These are phyloP conservation scores for Centroberyx gerrardi DNA, from an alignment of 2,797 vertebrate species.

Conservation along the genomic window DNA sequence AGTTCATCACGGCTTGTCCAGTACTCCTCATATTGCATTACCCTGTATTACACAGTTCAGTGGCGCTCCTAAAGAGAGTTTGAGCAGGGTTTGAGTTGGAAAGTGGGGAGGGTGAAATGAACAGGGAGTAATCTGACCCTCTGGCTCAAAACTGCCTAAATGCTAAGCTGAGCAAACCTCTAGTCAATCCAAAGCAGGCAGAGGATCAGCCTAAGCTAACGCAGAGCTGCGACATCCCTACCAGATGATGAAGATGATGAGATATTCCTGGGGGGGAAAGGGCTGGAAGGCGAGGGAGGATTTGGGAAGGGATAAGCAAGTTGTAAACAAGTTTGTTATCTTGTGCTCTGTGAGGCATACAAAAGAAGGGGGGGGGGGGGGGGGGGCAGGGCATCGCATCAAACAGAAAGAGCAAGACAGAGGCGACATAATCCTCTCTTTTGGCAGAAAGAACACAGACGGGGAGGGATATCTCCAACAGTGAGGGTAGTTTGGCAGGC, in stretches of 20 bases:
- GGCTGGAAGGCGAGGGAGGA: slow-evolving; percentile 6
- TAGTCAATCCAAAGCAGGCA: slow-evolving; percentile 40
- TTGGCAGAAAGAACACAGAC: slow-evolving; percentile 27
- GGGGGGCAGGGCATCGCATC: slow-evolving; percentile 17
- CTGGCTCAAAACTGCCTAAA: slow-evolving; percentile 40
- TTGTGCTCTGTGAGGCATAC: slow-evolving; percentile 38
- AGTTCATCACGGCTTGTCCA: background rate
- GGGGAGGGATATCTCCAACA: background rate
- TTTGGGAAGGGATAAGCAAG: slow-evolving; percentile 31
- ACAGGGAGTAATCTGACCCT: slow-evolving; percentile 47
- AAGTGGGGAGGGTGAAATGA: slow-evolving; percentile 37
- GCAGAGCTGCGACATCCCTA: slow-evolving; percentile 35
- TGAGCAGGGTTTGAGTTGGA: background rate
- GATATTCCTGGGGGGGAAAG: slow-evolving; percentile 29
- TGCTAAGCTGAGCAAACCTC: slow-evolving; percentile 52
- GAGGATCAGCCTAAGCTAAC: slow-evolving; percentile 42
- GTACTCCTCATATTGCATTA: slow-evolving; percentile 19
- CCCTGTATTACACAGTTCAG: slow-evolving; percentile 10
- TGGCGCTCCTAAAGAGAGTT: background rate
- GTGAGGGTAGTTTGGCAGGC: slow-evolving; percentile 25
- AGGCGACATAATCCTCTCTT: slow-evolving; percentile 49
- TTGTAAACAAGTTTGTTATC: slow-evolving; percentile 46
- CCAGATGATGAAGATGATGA: slow-evolving; percentile 46
- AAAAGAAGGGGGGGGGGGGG: slow-evolving; percentile 33
- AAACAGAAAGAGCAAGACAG: slow-evolving; percentile 27